These are phyloP conservation scores for Rhizoglyphus robini DNA, from an alignment of 1,140 invertebrate genomes.

Conservation along the genomic window DNA sequence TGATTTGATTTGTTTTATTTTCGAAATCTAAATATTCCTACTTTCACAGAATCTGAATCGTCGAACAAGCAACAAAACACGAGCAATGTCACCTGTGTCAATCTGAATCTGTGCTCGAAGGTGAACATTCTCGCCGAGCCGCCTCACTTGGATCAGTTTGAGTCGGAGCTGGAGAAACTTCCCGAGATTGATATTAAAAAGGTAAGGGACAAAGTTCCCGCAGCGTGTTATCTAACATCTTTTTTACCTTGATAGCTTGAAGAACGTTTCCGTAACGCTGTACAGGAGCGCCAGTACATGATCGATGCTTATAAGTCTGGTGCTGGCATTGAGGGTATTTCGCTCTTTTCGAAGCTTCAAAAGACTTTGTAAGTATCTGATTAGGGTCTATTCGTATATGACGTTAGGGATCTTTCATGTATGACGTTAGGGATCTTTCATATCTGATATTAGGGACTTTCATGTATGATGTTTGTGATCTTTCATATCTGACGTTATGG, in stretches of 20 bases:
- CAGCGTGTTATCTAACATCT: background rate
- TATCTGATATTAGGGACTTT: background rate
- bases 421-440: too few species aligned
- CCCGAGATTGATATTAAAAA: constrained; percentile 10
- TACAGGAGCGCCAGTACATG: background rate
- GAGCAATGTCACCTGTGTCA: background rate
- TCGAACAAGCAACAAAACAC: background rate
- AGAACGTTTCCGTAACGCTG: background rate
- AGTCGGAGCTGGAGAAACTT: background rate
- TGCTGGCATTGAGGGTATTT: background rate
- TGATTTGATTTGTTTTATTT: background rate
- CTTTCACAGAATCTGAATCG: background rate
- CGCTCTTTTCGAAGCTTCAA: background rate
- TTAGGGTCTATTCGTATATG: background rate
- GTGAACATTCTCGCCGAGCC: constrained; percentile 1
- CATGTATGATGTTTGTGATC: background rate
- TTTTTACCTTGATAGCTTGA: background rate
- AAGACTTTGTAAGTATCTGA: background rate
- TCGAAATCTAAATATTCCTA: background rate
- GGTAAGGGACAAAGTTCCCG: background rate
- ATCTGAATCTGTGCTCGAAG: background rate
- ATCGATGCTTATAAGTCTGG: background rate
- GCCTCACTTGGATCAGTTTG: background rate
- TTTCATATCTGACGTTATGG: background rate
- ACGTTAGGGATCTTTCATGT: too few species aligned